phyloP scores from a whole-genome alignment of 2,113 vertebrate genomes.

The Zosterops lateralis region DNA sequence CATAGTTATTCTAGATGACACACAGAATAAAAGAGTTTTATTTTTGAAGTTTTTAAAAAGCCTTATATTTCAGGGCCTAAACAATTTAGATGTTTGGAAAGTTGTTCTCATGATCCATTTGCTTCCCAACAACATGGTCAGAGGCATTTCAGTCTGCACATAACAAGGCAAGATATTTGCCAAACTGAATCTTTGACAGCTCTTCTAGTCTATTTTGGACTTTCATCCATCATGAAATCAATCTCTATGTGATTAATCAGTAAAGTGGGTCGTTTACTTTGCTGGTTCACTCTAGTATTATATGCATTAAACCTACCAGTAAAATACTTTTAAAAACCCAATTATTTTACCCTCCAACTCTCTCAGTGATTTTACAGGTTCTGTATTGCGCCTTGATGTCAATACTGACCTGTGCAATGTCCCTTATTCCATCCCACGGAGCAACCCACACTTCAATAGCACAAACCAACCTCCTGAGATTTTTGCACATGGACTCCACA shows the following conservation, averaged over 20 bases:
- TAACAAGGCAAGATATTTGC: background rate
- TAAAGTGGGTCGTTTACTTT: background rate
- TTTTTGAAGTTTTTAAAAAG: background rate
- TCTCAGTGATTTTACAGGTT: constrained; percentile 96
- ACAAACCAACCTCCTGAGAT: constrained; percentile 98
- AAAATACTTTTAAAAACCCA: background rate
- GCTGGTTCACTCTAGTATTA: background rate
- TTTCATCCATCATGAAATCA: background rate
- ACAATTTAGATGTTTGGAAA: background rate
- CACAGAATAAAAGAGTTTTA: background rate
- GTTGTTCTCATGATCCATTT: background rate
- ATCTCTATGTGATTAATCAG: background rate
- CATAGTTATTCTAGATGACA: background rate
- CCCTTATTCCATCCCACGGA: constrained; percentile 89
- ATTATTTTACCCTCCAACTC: constrained; percentile 28
- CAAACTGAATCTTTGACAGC: background rate
- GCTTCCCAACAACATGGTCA: background rate
- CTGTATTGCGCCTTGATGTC: constrained; percentile 91
- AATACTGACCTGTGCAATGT: constrained; percentile 86
- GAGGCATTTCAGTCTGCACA: background rate
- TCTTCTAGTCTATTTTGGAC: background rate
- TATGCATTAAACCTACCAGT: background rate
- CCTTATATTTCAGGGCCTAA: background rate
- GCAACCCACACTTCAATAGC: constrained; percentile 98
- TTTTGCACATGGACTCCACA: constrained; percentile 95